Conservation (phyloP, 2,113 vertebrate species). For the Equus przewalskii region DNA sequence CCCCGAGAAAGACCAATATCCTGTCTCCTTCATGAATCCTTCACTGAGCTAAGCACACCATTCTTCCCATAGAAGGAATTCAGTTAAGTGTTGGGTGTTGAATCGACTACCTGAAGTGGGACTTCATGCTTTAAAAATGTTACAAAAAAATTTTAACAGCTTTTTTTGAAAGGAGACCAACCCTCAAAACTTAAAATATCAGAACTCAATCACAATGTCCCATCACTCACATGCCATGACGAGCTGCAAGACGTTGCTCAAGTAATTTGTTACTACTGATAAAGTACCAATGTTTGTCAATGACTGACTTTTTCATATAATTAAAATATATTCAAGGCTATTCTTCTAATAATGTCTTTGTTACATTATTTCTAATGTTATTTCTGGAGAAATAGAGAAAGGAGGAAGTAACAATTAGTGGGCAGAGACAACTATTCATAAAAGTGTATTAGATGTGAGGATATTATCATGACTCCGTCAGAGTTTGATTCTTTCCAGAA, state of each 20-base stretch:
- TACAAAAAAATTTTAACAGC: background rate
- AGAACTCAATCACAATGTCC: background rate
- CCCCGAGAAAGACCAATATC: background rate
- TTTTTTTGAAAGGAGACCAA: background rate
- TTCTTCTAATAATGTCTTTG: background rate
- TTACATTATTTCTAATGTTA: background rate
- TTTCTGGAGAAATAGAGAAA: slow-evolving; percentile 41
- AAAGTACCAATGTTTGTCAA: background rate
- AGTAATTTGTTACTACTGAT: background rate
- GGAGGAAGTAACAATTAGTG: background rate
- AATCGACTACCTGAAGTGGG: background rate
- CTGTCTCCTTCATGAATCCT: background rate
- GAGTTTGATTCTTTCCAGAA: background rate
- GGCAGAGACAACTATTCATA: background rate
- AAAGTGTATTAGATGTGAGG: background rate
- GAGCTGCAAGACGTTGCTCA: background rate
- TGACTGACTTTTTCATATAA: background rate
- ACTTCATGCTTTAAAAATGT: background rate
- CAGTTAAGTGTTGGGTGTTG: background rate
- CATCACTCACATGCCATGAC: background rate
- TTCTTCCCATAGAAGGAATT: background rate
- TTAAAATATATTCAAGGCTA: slow-evolving; percentile 11
- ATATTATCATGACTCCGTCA: background rate
- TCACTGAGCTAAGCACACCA: background rate
- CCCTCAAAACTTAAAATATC: background rate